Evolutionary conservation across 2,797 vertebrate species (phyloP).

Genomic region (Capromys pilorides): DNA sequence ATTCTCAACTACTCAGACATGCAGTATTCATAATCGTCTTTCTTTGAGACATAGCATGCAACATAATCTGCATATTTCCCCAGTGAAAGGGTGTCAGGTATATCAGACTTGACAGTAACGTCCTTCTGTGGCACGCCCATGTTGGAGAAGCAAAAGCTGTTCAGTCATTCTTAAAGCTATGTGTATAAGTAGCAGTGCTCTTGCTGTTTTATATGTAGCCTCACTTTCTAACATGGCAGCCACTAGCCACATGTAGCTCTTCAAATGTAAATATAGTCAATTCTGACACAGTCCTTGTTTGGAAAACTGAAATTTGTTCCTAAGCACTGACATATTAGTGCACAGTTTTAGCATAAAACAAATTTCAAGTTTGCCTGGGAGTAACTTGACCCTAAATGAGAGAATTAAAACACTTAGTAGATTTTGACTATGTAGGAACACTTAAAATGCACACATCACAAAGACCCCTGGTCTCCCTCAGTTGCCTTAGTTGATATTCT

Average conservation of each 20-base stretch:
- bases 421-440: conserved; percentile 8
- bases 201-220: conserved; percentile 2
- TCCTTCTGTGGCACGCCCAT: conserved; percentile 96
- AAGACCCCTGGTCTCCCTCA: neutral
- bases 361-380: conserved; percentile 43
- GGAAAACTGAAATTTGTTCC: conserved; percentile 69
- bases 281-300: conserved; percentile 55
- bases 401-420: conserved; percentile 5
- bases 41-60: conserved; percentile 95
- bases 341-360: conserved; percentile 56
- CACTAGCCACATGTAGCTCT: conserved; percentile 27
- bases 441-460: neutral
- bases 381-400: conserved; percentile 49
- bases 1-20: conserved; percentile 98
- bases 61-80: conserved; percentile 98
- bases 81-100: conserved; percentile 88
- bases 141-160: too few species aligned
- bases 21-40: conserved; percentile 98
- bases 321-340: conserved; percentile 44
- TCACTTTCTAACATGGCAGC: neutral
- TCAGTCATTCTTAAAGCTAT: neutral
- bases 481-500: neutral
- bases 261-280: conserved; percentile 59
- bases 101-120: conserved; percentile 92
- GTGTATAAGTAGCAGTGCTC: neutral